Evolutionary conservation across 2,888 invertebrate species (phyloP).

Genomic region (Venusia cambrica): DNA sequence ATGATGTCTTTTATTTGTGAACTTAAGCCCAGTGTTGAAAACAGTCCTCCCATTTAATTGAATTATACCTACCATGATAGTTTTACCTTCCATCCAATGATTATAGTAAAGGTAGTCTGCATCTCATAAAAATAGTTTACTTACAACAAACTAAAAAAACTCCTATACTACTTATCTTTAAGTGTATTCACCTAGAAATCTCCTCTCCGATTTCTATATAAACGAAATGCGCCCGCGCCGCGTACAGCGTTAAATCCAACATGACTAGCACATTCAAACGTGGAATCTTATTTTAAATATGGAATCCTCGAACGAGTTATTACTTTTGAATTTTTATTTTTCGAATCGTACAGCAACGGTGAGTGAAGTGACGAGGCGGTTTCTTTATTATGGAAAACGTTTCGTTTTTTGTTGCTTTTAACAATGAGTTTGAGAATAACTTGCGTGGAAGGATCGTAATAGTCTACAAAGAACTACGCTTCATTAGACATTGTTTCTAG

Average conservation of each 20-base stretch:
- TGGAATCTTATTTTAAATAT: constrained; percentile 71
- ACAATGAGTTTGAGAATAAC: constrained; percentile 3
- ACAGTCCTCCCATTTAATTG: not conserved
- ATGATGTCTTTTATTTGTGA: constrained; percentile 44
- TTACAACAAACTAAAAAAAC: too few relatives aligned
- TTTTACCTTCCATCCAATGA: too few relatives aligned
- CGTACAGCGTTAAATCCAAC: constrained; percentile 34
- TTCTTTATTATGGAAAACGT: constrained; percentile 41
- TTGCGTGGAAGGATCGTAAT: not conserved
- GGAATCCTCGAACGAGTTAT: constrained; percentile 70
- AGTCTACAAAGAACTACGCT: too few relatives aligned
- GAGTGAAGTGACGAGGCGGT: constrained; percentile 59
- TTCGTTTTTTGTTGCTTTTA: constrained; percentile 28
- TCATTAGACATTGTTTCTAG: too few relatives aligned
- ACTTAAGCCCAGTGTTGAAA: not conserved
- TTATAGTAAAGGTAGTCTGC: too few relatives aligned
- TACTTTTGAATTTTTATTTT: constrained; percentile 47
- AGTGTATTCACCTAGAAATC: too few relatives aligned
- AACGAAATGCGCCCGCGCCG: not conserved
- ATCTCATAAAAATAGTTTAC: too few relatives aligned
- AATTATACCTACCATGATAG: constrained; percentile 2
- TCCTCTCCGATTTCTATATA: too few relatives aligned
- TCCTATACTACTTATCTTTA: too few relatives aligned
- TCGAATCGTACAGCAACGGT: constrained; percentile 46
- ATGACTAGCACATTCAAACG: constrained; percentile 65